Conservation (phyloP, 92 coral and sea anemone genomes). For the Pocillopora grandis region DNA sequence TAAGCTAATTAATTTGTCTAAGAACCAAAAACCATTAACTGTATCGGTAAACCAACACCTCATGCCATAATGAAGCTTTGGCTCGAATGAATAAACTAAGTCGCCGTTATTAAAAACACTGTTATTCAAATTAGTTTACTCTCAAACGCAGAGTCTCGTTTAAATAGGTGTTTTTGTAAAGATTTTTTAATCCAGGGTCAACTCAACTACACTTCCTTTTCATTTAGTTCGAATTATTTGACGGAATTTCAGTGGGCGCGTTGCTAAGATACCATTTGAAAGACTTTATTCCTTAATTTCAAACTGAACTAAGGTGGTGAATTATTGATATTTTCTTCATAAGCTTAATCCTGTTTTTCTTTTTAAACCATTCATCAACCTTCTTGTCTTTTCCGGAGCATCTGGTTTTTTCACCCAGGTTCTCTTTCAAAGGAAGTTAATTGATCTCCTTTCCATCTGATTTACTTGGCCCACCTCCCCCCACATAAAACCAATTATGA, state of each 20-base stretch:
- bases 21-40: not conserved
- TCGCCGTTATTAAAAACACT: not conserved
- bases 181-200: too few species aligned
- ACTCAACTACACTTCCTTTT: too few species aligned
- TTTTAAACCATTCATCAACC: slow-evolving; percentile 5
- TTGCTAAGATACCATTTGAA: slow-evolving; percentile 8
- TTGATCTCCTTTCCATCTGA: not conserved
- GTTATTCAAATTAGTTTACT: too few species aligned
- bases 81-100: not conserved
- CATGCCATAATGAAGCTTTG: not conserved
- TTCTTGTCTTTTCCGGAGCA: slow-evolving; percentile 28
- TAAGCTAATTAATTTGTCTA: not conserved
- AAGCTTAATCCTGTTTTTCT: slow-evolving; percentile 3
- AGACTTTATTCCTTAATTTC: not conserved
- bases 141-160: too few species aligned
- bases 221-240: not conserved
- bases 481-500: not conserved
- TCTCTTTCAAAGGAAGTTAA: not conserved
- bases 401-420: slow-evolving; percentile 12
- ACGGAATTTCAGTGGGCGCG: not conserved
- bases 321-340: slow-evolving; percentile 15
- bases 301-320: slow-evolving; percentile 9
- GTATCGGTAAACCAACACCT: not conserved
- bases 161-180: too few species aligned
- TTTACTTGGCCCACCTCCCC: not conserved